A percentile compares a stretch with the other conserved stretches of the same genome.
Conservation (phyloP, 2,113 vertebrate species). For the Brienomyrus longianalis region DNA sequence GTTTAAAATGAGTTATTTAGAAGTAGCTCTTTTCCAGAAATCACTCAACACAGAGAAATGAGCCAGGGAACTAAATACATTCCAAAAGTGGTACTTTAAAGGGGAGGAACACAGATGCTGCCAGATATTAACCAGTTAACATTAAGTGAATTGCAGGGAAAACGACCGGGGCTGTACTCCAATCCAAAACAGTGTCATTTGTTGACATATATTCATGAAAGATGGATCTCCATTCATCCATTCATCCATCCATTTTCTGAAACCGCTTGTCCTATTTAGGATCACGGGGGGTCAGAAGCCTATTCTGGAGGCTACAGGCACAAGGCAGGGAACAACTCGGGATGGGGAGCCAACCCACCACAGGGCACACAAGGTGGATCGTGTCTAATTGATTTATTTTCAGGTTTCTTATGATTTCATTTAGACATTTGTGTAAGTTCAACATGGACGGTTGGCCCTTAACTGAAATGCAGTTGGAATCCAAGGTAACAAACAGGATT, state of each 20-base stretch:
- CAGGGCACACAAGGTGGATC: not conserved
- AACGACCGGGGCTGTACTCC: not conserved
- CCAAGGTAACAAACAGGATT: not conserved
- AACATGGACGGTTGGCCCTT: not conserved
- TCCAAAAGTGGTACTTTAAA: not conserved
- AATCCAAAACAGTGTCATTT: not conserved
- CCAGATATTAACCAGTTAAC: not conserved
- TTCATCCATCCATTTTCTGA: not conserved
- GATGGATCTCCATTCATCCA: not conserved
- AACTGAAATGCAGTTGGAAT: not conserved
- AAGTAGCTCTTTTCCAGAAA: not conserved
- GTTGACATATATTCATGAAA: not conserved
- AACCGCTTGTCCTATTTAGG: not conserved
- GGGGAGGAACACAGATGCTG: not conserved
- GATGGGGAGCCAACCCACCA: too few species aligned
- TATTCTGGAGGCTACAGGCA: too few species aligned
- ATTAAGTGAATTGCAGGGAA: not conserved
- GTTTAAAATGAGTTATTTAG: not conserved
- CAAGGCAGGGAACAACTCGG: too few species aligned
- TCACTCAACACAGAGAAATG: not conserved
- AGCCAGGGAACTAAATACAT: not conserved
- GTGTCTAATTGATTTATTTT: not conserved
- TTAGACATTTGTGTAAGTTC: not conserved
- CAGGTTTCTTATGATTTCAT: not conserved
- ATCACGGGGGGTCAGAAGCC: too few species aligned